These are phyloP conservation scores for Morpho achilles DNA, from an alignment of 2,888 invertebrate genomes.

Conservation along the genomic window DNA sequence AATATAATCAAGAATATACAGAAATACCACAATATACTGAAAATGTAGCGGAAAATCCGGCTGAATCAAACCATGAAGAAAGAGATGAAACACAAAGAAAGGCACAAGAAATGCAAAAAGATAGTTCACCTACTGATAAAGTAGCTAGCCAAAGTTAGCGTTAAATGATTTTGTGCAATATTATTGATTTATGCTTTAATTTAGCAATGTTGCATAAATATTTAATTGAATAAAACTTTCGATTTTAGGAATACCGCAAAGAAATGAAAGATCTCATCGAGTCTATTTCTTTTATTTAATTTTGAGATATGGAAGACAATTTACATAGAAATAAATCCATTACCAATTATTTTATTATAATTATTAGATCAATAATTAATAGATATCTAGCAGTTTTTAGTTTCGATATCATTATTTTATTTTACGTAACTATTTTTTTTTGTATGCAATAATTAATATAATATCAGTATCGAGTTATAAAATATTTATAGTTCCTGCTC, in stretches of 20 bases:
- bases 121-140: constrained; percentile 44
- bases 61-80: constrained; percentile 21
- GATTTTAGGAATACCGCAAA: constrained; percentile 13
- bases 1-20: constrained; percentile 42
- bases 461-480: constrained; percentile 2
- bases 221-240: constrained; percentile 19
- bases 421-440: neutral
- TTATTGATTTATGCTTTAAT: constrained; percentile 43
- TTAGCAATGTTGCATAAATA: constrained; percentile 16
- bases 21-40: constrained; percentile 34
- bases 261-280: neutral
- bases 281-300: neutral
- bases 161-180: constrained; percentile 55
- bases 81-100: neutral
- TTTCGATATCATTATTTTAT: no score
- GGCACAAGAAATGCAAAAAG: constrained; percentile 14
- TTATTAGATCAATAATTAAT: no score
- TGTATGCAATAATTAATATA: neutral
- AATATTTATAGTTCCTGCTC: constrained; percentile 3
- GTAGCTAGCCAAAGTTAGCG: constrained; percentile 61
- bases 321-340: no score
- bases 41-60: constrained; percentile 22
- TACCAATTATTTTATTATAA: no score
- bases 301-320: neutral
- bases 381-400: no score